phyloP scores from a whole-genome alignment of 2,888 invertebrate species.

The Acanthosepion esculentum region DNA sequence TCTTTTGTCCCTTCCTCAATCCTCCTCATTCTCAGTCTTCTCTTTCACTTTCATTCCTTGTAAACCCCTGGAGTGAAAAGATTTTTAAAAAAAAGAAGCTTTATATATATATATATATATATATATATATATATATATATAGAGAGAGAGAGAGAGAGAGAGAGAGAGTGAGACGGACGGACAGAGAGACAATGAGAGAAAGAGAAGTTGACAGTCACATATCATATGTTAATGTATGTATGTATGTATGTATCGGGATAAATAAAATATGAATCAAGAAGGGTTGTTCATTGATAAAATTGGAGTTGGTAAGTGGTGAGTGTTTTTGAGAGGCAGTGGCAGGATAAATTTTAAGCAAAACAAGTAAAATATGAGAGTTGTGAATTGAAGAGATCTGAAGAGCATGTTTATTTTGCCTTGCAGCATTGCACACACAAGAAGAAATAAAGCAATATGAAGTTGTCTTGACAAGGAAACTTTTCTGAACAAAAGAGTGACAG shows the following conservation, averaged over 20 bases:
- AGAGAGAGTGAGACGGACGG: too few relatives aligned
- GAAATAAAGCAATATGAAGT: not conserved
- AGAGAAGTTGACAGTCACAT: not conserved
- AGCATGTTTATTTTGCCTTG: constrained; percentile 33
- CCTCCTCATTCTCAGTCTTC: too few relatives aligned
- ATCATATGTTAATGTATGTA: not conserved
- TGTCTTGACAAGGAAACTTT: not conserved
- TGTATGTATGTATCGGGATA: not conserved
- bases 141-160: too few relatives aligned
- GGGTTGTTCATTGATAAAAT: not conserved
- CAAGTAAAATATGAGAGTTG: constrained; percentile 2
- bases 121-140: not conserved
- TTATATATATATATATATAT: not conserved
- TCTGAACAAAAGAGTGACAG: constrained; percentile 17
- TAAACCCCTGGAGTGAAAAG: too few relatives aligned
- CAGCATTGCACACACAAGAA: not conserved
- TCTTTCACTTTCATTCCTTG: too few relatives aligned
- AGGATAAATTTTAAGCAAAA: not conserved
- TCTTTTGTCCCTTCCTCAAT: too few relatives aligned
- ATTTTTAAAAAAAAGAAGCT: too few relatives aligned
- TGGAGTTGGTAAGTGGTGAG: not conserved
- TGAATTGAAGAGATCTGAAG: not conserved
- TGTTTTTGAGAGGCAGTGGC: not conserved
- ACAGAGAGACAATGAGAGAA: too few relatives aligned
- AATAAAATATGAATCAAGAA: constrained; percentile 33